These are phyloP conservation scores for Ciconia nigra DNA, from an alignment of 2,797 vertebrate species.

Conservation along the genomic window DNA sequence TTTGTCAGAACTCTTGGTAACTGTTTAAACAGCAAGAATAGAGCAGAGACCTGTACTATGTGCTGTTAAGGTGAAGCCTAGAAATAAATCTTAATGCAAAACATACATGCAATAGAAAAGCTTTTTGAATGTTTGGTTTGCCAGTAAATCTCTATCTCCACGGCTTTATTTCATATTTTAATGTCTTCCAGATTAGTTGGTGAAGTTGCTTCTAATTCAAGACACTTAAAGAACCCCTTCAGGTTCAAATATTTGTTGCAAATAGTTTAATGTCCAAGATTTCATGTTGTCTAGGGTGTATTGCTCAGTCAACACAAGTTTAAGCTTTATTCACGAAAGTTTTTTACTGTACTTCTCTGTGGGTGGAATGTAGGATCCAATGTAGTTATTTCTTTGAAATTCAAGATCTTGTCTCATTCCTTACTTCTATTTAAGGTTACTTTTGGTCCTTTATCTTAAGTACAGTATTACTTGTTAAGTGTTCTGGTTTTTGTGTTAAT, in stretches of 20 bases:
- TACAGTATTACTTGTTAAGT: not conserved
- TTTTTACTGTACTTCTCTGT: not conserved
- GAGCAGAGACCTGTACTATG: not conserved
- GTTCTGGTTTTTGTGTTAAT: not conserved
- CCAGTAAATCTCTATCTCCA: not conserved
- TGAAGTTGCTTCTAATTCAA: not conserved
- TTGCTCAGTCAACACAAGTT: not conserved
- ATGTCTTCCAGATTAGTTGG: not conserved
- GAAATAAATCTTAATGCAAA: not conserved
- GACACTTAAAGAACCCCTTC: not conserved
- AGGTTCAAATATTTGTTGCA: not conserved
- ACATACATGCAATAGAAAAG: not conserved
- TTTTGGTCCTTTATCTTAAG: not conserved
- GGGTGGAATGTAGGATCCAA: not conserved
- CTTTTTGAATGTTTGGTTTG: not conserved
- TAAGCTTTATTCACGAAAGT: not conserved
- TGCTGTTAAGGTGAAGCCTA: not conserved
- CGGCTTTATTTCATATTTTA: not conserved
- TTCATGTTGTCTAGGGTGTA: not conserved
- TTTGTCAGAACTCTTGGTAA: not conserved
- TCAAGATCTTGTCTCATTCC: not conserved
- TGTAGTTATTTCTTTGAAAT: not conserved
- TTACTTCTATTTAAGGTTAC: not conserved
- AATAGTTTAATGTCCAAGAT: not conserved
- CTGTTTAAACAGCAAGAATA: not conserved